These are phyloP conservation scores for Latheticus oryzae DNA, from an alignment of 2,888 invertebrate genomes.

Conservation along the genomic window DNA sequence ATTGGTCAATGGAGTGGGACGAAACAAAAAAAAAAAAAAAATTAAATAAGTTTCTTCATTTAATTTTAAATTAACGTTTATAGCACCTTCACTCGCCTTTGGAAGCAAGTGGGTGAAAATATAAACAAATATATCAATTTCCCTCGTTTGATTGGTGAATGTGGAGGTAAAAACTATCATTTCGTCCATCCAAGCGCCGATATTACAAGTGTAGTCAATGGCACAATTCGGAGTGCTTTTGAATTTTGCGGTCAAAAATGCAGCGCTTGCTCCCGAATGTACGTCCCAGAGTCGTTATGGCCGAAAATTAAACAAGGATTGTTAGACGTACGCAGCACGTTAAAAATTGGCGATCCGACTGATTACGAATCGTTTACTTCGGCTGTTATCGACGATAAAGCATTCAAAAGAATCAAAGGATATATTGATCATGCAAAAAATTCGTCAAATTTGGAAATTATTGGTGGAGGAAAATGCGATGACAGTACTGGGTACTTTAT, in stretches of 20 bases:
- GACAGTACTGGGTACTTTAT: conserved; percentile 90
- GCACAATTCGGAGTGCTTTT: conserved; percentile 91
- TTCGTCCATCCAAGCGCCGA: conserved; percentile 95
- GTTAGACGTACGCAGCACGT: conserved; percentile 73
- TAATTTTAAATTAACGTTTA: conserved; percentile 50
- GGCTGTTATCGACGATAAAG: conserved; percentile 97
- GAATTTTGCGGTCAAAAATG: conserved; percentile 99
- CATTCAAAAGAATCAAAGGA: conserved; percentile 87
- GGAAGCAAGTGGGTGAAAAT: conserved; percentile 93
- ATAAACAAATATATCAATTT: conserved; percentile 87
- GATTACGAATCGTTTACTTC: conserved; percentile 87
- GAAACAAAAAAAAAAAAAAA: too few species aligned
- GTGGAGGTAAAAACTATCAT: conserved; percentile 99
- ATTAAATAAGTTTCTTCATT: too few species aligned
- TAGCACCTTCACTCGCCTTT: conserved; percentile 91
- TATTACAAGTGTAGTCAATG: conserved; percentile 80
- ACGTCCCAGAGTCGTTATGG: conserved; percentile 93
- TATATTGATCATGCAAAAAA: conserved; percentile 91
- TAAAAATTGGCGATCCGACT: conserved; percentile 89
- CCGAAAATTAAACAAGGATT: conserved; percentile 79
- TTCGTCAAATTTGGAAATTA: conserved; percentile 77
- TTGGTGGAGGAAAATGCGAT: conserved; percentile 91
- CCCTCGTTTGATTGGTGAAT: conserved; percentile 94
- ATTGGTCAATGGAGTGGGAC: too few species aligned
- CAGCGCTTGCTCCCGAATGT: conserved; percentile 97